Evolutionary conservation across 2,888 invertebrate genomes (phyloP).

Genomic region (Perizoma flavofasciatum): DNA sequence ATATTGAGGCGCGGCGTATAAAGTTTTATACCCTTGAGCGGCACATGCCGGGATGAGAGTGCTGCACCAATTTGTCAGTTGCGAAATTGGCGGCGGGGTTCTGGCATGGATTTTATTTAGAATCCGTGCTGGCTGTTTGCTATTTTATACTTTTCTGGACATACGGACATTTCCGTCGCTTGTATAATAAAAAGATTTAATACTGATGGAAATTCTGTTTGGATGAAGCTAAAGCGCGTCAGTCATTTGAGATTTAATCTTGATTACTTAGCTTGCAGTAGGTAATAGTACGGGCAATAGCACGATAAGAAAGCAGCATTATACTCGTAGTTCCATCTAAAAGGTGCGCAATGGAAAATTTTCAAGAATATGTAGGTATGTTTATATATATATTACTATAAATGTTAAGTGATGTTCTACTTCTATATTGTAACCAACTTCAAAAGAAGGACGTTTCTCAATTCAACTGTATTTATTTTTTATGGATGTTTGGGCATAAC

Average conservation of each 20-base stretch:
- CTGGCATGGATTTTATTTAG: slow-evolving; percentile 18
- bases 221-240: background rate
- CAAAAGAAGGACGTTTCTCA: no score
- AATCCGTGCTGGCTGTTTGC: slow-evolving; percentile 16
- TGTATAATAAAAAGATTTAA: slow-evolving; percentile 15
- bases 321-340: no score
- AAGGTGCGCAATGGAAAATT: no score
- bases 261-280: no score
- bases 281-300: no score
- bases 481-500: no score
- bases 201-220: slow-evolving; percentile 5
- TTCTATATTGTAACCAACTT: no score
- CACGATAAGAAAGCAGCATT: no score
- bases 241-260: background rate
- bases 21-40: slow-evolving; percentile 51
- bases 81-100: slow-evolving; percentile 28
- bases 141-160: slow-evolving; percentile 18
- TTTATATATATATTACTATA: no score
- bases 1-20: slow-evolving; percentile 61
- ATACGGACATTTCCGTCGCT: slow-evolving; percentile 10
- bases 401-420: no score
- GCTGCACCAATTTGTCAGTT: slow-evolving; percentile 35
- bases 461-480: no score
- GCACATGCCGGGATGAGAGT: slow-evolving; percentile 40
- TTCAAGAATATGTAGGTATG: no score